phyloP scores from a whole-genome alignment of 1,140 invertebrate genomes.

The Drosophila eugracilis region DNA sequence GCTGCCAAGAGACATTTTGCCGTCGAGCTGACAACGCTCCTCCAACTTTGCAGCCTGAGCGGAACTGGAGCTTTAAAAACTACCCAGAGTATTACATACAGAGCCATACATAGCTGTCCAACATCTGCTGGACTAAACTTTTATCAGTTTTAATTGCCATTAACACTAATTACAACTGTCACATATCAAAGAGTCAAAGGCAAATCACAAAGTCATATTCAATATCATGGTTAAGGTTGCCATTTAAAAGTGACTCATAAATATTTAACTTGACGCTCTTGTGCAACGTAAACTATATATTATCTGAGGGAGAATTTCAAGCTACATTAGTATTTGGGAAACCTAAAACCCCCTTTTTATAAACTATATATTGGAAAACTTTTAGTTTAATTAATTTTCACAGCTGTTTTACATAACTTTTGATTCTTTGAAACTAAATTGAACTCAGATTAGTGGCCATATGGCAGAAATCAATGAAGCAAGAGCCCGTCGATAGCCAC shows the following conservation, averaged over 20 bases:
- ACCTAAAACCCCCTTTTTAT: too few species aligned
- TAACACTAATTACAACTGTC: conserved; percentile 48
- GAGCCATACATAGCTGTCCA: conserved; percentile 4
- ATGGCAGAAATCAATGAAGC: conserved; percentile 5
- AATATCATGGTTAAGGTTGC: not conserved
- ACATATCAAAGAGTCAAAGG: conserved; percentile 13
- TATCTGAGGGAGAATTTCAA: too few species aligned
- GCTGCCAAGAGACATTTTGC: conserved; percentile 44
- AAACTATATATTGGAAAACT: not conserved
- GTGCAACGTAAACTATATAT: too few species aligned
- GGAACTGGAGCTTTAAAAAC: conserved; percentile 43
- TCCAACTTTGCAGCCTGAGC: conserved; percentile 53
- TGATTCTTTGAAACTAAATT: conserved; percentile 2
- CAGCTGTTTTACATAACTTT: conserved; percentile 20
- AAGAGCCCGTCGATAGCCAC: conserved; percentile 2
- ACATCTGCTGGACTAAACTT: conserved; percentile 21
- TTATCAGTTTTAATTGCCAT: conserved; percentile 49
- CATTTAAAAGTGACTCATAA: not conserved
- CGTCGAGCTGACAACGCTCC: conserved; percentile 64
- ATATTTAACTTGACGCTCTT: not conserved
- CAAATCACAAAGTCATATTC: conserved; percentile 11
- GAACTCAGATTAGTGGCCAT: not conserved
- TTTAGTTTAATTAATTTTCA: conserved; percentile 10
- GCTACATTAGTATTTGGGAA: not conserved
- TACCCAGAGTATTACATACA: conserved; percentile 27